These are phyloP conservation scores for Numida meleagris DNA, from an alignment of 2,113 vertebrate species.

Conservation along the genomic window DNA sequence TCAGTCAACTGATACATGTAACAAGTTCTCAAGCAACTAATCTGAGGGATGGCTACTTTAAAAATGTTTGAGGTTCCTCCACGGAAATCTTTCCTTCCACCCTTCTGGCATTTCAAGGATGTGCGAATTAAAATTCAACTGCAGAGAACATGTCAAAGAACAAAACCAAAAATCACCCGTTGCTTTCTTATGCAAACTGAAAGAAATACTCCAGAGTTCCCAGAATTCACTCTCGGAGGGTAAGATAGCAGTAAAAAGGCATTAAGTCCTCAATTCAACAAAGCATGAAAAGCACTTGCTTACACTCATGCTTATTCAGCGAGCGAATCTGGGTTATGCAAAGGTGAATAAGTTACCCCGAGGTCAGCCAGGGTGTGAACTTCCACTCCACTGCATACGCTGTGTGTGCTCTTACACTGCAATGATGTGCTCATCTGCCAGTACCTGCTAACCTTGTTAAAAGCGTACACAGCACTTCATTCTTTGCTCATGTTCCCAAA, in stretches of 20 bases:
- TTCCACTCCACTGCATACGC: background rate
- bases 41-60: background rate
- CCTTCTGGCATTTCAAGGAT: background rate
- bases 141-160: background rate
- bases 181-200: background rate
- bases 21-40: background rate
- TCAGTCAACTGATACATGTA: slow-evolving; percentile 4
- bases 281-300: slow-evolving; percentile 58
- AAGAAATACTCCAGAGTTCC: background rate
- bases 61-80: background rate
- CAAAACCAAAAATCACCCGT: background rate
- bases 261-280: slow-evolving; percentile 30
- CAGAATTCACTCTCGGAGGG: background rate
- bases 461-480: background rate
- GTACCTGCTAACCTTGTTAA: background rate
- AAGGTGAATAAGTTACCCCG: slow-evolving; percentile 39
- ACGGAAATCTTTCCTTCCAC: background rate
- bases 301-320: background rate
- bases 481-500: background rate
- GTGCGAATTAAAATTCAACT: slow-evolving; percentile 10
- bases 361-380: slow-evolving; percentile 52
- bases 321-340: slow-evolving; percentile 35
- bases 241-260: slow-evolving; percentile 32
- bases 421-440: background rate
- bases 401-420: background rate